A percentile compares a stretch with the other conserved stretches of the same genome.
These are phyloP conservation scores for Oryzias woworae DNA, from an alignment of 2,113 vertebrate genomes.

Conservation along the genomic window DNA sequence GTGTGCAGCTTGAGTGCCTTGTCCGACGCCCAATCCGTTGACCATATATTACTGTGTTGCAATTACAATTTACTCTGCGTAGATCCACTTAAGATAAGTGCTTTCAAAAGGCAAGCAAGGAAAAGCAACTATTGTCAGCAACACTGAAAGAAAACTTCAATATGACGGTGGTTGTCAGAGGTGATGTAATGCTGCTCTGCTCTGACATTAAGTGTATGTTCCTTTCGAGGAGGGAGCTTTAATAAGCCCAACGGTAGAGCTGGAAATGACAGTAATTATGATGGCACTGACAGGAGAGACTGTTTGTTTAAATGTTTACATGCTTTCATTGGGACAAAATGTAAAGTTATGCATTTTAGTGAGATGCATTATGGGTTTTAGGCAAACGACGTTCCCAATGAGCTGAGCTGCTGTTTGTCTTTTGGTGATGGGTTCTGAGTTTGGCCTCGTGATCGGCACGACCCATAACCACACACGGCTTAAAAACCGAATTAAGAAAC, in stretches of 20 bases:
- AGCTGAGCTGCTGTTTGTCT: constrained; percentile 59
- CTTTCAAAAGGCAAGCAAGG: constrained; percentile 65
- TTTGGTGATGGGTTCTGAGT: constrained; percentile 60
- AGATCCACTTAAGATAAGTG: constrained; percentile 73
- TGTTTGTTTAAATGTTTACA: constrained; percentile 29
- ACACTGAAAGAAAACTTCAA: constrained; percentile 41
- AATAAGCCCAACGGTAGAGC: constrained; percentile 28
- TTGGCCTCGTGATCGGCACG: constrained; percentile 59
- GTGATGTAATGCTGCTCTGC: constrained; percentile 32
- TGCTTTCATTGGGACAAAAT: constrained; percentile 35
- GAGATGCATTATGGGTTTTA: constrained; percentile 23
- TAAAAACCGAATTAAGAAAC: constrained; percentile 23
- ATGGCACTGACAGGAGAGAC: constrained; percentile 8
- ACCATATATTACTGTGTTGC: constrained; percentile 56
- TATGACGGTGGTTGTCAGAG: constrained; percentile 7
- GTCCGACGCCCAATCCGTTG: constrained; percentile 43
- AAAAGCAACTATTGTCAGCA: constrained; percentile 57
- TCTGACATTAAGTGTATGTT: constrained; percentile 22
- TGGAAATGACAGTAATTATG: constrained; percentile 15
- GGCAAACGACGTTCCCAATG: constrained; percentile 49
- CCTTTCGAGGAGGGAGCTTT: constrained; percentile 32
- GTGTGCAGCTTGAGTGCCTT: constrained; percentile 38
- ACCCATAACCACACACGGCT: constrained; percentile 17
- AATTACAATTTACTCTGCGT: constrained; percentile 69
- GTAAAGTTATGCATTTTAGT: constrained; percentile 47